Base-by-base conservation (phyloP, 2,888 invertebrate species). In the Andrena praecox region DNA sequence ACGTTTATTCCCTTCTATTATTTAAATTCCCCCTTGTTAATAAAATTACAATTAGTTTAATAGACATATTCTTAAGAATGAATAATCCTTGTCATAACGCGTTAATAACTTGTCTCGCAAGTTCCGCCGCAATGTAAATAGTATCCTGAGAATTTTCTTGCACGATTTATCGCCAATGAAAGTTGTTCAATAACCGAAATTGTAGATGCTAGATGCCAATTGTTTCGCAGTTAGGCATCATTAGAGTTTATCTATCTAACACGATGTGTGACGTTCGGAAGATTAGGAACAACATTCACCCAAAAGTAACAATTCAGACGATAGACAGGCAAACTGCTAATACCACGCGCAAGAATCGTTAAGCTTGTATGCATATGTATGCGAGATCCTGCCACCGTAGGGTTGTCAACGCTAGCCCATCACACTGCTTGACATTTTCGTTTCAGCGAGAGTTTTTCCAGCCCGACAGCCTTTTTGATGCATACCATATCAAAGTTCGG, bases 401-500 rank as follows among this genome's bases (percentile, higher is more conserved):
- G 77, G 91, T 89, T 92, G 90, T 89, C 85, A 87, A 89, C 88
- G 89, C 87, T 90, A 91, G 92, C 90, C 91, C 91, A 91, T 91
- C 91, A 93, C 91, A 91, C 88, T 89, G 92, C 92, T 92, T 93
- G 90, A 93, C 95, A 96, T 96, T 96, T 95, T 94, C 93, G 94
- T 95, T 96, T 95, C 96, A 96, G 96, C 95, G 96, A 96, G 95
- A 94, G 93, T 94, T 95, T 96, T 95, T 95, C 95, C 95, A 95
- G 95, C 95, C 95, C 96, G 94, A 95, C 96, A 94, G 95, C 96
- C 95, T 96, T 96, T 96, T 95, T 96, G 95, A 95, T 96, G 95
- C 96, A 96, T 95, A 96, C 96, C 94, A 95, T 96, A 95, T 95
- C 95, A 95, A 95, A 95, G 94, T 96, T 96, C 94, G 96, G 96